phyloP scores from a whole-genome alignment of 1,140 invertebrate genomes.

The Papilio aristodemus region DNA sequence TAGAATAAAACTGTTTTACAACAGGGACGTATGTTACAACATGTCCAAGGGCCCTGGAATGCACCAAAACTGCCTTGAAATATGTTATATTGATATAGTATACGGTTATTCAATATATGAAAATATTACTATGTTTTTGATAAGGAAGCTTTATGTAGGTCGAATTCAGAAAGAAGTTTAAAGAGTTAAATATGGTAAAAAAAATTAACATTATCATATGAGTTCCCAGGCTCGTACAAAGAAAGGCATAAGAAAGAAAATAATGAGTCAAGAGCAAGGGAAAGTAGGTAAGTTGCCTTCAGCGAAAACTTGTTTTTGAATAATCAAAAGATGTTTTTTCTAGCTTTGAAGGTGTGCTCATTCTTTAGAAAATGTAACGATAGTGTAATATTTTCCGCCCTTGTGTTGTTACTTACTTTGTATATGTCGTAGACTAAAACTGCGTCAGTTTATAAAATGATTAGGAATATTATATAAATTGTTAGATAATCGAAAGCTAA shows the following conservation, averaged over 20 bases:
- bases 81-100: no score
- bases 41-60: no score
- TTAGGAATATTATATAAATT: background rate
- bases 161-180: no score
- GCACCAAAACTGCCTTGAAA: no score
- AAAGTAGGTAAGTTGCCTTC: conserved; percentile 20
- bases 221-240: background rate
- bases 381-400: background rate
- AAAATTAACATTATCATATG: background rate
- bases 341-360: conserved; percentile 14
- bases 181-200: background rate
- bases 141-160: no score
- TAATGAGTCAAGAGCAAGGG: conserved; percentile 8
- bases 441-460: no score
- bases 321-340: conserved; percentile 22
- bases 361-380: conserved; percentile 5
- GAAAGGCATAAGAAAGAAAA: conserved; percentile 4
- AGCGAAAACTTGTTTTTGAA: conserved; percentile 16
- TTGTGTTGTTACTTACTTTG: background rate
- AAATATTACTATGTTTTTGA: no score
- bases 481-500: background rate
- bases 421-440: background rate
- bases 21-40: no score
- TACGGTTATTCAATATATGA: no score
- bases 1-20: no score